Evolutionary conservation across 2,797 vertebrate species (phyloP), one percentile per base, ranked within the genome.

Genomic region (Numenius phaeopus): DNA sequence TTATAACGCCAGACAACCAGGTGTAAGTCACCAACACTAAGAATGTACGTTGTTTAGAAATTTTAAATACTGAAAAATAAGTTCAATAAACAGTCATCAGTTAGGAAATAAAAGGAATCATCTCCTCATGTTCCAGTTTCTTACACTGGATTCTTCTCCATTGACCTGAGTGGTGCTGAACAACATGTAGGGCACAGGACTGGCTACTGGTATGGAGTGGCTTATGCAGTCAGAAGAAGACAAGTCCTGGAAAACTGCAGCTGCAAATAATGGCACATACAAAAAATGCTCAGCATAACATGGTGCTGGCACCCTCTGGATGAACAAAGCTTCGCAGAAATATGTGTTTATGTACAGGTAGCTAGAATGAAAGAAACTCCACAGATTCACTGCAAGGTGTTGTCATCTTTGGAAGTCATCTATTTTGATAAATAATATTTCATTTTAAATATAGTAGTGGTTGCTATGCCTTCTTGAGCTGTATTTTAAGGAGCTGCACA

Each of bases 361-460:
- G 59, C 50, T 66, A 59, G 27, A 94, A 88, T 73, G 77, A 76
- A 55, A 94, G 72, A 88, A 91, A 70, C 34, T 37, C 55, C 7
- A 8, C 32, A 66, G 62, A 95, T 82, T 71, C 2, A 2, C 58
- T 88, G 92, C 61, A 91, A 82, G 73, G 50, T 7, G 6, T 23
- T 93, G 62, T 84, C 73, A 84, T 89, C 77, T 84, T 83, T 78
- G 83, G 61, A 85, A 94, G 57, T 67, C 0, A 77, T 75, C 71
- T 90, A 42, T 93, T 96, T 82, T 71, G 81, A 88, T 92, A 97
- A 96, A 95, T 85, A 91, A 80, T 81, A 82, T 72, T 95, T 94
- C 57, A 87, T 92, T 91, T 97, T 93, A 97, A 96, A 96, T 95
- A 95, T 91, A 94, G 93, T 39, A 92, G 79, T 80, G 79, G 93